Evolutionary conservation across 2,113 vertebrate genomes (phyloP).

Genomic region (Pavo muticus): DNA sequence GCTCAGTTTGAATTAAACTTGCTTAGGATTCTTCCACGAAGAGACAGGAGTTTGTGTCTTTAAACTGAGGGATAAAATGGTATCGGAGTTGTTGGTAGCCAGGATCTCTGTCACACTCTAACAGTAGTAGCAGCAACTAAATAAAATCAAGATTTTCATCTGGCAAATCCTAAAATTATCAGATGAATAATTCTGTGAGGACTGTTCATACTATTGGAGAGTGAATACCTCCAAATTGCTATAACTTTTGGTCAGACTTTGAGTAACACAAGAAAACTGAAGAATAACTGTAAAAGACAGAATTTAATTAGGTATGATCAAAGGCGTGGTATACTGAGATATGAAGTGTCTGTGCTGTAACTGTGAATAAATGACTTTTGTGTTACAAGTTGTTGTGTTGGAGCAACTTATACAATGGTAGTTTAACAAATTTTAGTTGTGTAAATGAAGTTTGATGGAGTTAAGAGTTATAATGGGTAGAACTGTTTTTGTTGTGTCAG

Average conservation of each 20-base stretch:
- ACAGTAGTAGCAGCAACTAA: accelerated
- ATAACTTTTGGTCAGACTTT: neutral
- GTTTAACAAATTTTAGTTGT: neutral
- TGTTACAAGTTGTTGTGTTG: neutral
- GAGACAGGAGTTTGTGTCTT: neutral
- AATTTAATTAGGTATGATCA: accelerated
- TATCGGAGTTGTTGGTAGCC: neutral
- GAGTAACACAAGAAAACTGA: neutral
- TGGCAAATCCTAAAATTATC: neutral
- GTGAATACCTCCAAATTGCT: neutral
- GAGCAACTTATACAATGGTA: neutral
- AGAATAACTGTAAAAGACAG: neutral
- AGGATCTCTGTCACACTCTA: neutral
- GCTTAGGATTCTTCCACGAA: neutral
- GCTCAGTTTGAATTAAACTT: neutral
- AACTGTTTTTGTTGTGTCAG: neutral
- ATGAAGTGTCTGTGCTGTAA: neutral
- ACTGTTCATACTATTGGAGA: accelerated
- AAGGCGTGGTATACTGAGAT: neutral
- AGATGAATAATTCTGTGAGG: neutral
- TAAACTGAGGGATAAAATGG: neutral
- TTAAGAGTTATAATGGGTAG: accelerated
- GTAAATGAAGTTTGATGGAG: neutral
- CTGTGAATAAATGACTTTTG: neutral
- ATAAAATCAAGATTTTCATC: neutral